These are phyloP conservation scores for Trididemnum nubilum DNA, from an alignment of 23 tunicate species.

Conservation along the genomic window DNA sequence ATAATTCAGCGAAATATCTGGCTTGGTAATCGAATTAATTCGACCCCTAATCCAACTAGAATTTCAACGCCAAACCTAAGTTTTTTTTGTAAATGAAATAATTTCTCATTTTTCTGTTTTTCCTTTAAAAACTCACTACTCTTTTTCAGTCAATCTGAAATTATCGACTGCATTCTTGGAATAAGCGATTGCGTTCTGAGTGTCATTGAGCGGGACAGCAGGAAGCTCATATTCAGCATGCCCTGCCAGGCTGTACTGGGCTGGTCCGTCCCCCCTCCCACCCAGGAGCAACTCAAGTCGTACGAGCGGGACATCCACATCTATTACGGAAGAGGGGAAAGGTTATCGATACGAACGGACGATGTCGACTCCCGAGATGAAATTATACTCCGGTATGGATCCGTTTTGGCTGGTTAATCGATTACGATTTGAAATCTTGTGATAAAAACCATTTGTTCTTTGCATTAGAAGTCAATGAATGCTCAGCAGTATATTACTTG, in stretches of 20 bases:
- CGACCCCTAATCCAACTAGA: no score
- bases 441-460: no score
- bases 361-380: constrained; percentile 55
- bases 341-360: constrained; percentile 55
- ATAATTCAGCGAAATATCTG: no score
- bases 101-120: background rate
- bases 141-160: constrained; percentile 29
- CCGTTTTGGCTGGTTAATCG: no score
- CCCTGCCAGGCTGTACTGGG: constrained; percentile 92
- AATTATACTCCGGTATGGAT: constrained; percentile 50
- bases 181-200: constrained; percentile 80
- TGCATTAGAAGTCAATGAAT: no score
- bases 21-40: no score
- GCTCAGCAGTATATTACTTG: no score
- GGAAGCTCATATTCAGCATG: constrained; percentile 73
- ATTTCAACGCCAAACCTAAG: background rate
- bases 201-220: constrained; percentile 46
- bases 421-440: no score
- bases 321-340: constrained; percentile 87
- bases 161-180: constrained; percentile 66
- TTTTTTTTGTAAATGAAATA: background rate
- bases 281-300: constrained; percentile 4
- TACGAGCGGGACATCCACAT: constrained; percentile 53
- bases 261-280: constrained; percentile 71
- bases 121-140: background rate